Evolutionary conservation across 2,888 invertebrate species (phyloP), one percentile per base, ranked within the genome.

Genomic region (Meiosimyza platycephala): DNA sequence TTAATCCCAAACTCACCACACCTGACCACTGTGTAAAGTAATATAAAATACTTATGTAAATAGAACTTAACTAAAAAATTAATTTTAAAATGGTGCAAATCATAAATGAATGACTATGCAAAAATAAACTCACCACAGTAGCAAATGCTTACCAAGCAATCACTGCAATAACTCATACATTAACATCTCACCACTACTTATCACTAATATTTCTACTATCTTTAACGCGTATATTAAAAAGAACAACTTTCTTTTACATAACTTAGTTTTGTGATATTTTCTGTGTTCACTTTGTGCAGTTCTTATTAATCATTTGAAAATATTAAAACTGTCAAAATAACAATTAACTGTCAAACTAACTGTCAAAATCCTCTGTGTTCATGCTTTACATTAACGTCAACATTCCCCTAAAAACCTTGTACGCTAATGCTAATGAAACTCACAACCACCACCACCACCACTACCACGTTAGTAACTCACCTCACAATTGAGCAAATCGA

Each of bases 201-300:
- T 63, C 72, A 74, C 72, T 73, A 73, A 73, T 70, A 72, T 76
- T 72, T 76, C 72, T 69, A 72, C 67, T 75, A 72, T 64, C 54
- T 63, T 57, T 57, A 51, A 71, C 63, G 71, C 73, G 74, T 74
- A 72, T 72, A 62, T 62, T 18, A 52, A 74, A 72, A 62, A 65
- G 48, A 75, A 71, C n/a, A 66, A 40, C 70, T 28, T 28, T 28
- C 28, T 28, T 28, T 28, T 3, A 28, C 28, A 28, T 28, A 40
- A 40, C 40, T 40, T 40, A 40, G 40, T 40, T 40, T 40, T 40
- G 40, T 40, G 40, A 40, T 40, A 7, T 40, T 9, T 40, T 40
- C 40, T 40, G 40, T 40, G 40, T 40, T 40, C 40, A 40, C 40
- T 40, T 9, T 40, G 40, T 40, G 40, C 40, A 6, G 40, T 40